Evolutionary conservation across 2,888 invertebrate species (phyloP).

Genomic region (Tipula helvola): DNA sequence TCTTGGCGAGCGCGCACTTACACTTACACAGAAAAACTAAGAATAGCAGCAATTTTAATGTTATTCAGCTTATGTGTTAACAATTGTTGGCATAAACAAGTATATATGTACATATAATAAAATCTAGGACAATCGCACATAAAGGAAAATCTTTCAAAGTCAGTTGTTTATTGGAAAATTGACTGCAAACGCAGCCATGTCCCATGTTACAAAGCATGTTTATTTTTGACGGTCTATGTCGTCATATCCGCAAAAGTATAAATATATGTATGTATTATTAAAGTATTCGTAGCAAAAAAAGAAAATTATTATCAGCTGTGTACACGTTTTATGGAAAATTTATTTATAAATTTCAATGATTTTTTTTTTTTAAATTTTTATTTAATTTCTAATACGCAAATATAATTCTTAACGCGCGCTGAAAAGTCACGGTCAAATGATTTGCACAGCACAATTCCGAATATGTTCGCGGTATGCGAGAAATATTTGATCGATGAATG

Average conservation of each 20-base stretch:
- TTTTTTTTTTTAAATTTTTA: not conserved
- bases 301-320: not conserved
- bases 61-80: not conserved
- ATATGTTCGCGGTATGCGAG: not conserved
- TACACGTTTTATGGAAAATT: not conserved
- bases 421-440: not conserved
- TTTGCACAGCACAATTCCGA: not conserved
- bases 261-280: too few species aligned
- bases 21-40: not conserved
- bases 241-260: too few species aligned
- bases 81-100: not conserved
- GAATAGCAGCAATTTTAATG: not conserved
- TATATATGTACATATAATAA: not conserved
- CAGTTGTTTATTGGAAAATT: too few species aligned
- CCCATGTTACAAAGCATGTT: not conserved
- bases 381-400: not conserved
- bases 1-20: not conserved
- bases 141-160: not conserved
- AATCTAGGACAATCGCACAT: not conserved
- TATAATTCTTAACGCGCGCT: not conserved
- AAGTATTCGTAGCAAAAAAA: not conserved
- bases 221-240: too few species aligned
- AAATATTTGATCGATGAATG: not conserved
- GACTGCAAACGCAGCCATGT: not conserved
- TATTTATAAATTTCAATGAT: not conserved